Evolutionary conservation across 2,888 invertebrate genomes (phyloP).

Genomic region (Ormia ochracea): DNA sequence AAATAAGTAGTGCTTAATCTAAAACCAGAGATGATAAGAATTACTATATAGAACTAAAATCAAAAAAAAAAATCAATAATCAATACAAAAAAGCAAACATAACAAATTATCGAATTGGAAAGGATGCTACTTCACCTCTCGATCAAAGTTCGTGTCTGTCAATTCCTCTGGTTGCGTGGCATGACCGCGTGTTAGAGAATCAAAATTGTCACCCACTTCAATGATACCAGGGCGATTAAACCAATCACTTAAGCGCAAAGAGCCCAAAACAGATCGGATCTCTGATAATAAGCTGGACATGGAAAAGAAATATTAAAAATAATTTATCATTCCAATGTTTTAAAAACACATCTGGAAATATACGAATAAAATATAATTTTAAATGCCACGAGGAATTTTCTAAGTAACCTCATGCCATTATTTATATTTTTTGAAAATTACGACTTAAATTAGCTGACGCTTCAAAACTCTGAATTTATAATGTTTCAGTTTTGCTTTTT

Average conservation of each 20-base stretch:
- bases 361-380: too few species aligned
- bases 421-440: too few species aligned
- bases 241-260: slow-evolving; percentile 78
- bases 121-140: slow-evolving; percentile 69
- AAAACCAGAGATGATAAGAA: slow-evolving; percentile 29
- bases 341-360: too few species aligned
- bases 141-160: slow-evolving; percentile 86
- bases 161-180: slow-evolving; percentile 86
- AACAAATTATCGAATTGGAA: slow-evolving; percentile 30
- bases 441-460: too few species aligned
- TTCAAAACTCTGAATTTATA: too few species aligned
- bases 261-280: slow-evolving; percentile 75
- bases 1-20: slow-evolving; percentile 83
- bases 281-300: slow-evolving; percentile 76
- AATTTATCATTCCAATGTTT: background rate
- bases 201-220: slow-evolving; percentile 80
- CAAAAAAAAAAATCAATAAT: slow-evolving; percentile 32
- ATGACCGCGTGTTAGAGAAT: slow-evolving; percentile 86
- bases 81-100: background rate
- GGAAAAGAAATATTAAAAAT: slow-evolving; percentile 21
- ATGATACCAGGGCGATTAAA: slow-evolving; percentile 79
- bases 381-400: too few species aligned
- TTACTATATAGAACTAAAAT: background rate
- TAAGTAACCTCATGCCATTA: too few species aligned
- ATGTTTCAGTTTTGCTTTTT: too few species aligned